Base-by-base conservation (phyloP, 2,113 vertebrate species). In the Pygoscelis antarcticus region DNA sequence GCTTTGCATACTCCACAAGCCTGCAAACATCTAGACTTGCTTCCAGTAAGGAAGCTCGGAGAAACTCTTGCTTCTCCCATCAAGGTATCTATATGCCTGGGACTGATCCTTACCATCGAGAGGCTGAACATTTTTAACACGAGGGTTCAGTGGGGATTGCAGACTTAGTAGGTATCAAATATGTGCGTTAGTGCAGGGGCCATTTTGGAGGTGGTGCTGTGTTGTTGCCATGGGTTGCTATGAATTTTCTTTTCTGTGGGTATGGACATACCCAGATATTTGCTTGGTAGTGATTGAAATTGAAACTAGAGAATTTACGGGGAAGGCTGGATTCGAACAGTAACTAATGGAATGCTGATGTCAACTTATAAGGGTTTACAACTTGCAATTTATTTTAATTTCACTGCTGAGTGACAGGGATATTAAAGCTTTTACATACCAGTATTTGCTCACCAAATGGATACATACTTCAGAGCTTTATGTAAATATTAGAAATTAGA, bases 111-210 rank as follows among this genome's bases (percentile, higher is more conserved):
- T 38, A n/a, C 12, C 34, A 4, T 16, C 36, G 51, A 60, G 22
- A 42, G 18, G 47, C n/a, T 76, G 78, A 32, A 38, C 23, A 3
- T 40, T n/a, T 64, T 30, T 42, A 29, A 11, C 8, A 7, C 2
- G n/a, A 36, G 17, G 11, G 26, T 58, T 61, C 65, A 20, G 38
- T 4, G 9, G 32, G 26, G 34, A 16, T 2, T 47, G 57, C 11
- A 61, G n/a, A 5, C 57, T 23, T 38, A 25, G 82, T 3, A 51
- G 27, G 12, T 62, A 29, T 3, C 0, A 0, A 72, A 30, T 12
- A 8, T 1, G 4, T 18, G 21, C 44, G 47, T 46, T 7, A 52
- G 57, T 13, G 52, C 75, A 49, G 44, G 64, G 70, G 40, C 46
- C 2, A 2, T 38, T 76, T 66, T 69, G 83, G 54, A 69, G 47